These are phyloP conservation scores for Guaruba guarouba DNA, from an alignment of 2,113 vertebrate species.

Conservation along the genomic window DNA sequence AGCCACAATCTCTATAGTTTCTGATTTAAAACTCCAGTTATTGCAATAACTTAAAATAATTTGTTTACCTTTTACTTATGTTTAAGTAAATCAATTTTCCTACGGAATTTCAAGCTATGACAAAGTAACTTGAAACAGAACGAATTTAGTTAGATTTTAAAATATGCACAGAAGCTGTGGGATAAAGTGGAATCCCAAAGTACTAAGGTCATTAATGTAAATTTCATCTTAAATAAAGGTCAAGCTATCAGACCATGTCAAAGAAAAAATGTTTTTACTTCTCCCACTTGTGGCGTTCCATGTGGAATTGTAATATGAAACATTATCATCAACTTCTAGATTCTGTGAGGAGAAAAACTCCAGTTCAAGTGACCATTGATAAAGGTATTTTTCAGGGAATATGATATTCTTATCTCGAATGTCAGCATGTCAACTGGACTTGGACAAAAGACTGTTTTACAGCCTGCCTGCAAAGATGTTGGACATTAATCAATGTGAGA, in stretches of 20 bases:
- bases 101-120: neutral
- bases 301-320: neutral
- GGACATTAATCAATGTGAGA: neutral
- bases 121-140: neutral
- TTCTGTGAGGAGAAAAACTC: neutral
- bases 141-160: neutral
- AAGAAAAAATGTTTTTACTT: neutral
- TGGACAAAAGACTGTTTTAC: neutral
- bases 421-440: neutral
- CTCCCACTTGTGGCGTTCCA: neutral
- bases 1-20: neutral
- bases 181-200: neutral
- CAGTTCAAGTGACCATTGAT: neutral
- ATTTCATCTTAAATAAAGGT: neutral
- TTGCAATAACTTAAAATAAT: neutral
- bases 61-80: neutral
- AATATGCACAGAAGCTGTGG: neutral
- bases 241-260: neutral
- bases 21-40: neutral
- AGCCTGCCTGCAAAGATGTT: neutral
- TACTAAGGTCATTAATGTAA: neutral
- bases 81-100: neutral
- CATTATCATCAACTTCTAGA: neutral
- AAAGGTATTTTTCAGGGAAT: neutral
- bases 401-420: neutral